Base-by-base conservation (phyloP, 2,113 vertebrate species). In the Lepus timidus region DNA sequence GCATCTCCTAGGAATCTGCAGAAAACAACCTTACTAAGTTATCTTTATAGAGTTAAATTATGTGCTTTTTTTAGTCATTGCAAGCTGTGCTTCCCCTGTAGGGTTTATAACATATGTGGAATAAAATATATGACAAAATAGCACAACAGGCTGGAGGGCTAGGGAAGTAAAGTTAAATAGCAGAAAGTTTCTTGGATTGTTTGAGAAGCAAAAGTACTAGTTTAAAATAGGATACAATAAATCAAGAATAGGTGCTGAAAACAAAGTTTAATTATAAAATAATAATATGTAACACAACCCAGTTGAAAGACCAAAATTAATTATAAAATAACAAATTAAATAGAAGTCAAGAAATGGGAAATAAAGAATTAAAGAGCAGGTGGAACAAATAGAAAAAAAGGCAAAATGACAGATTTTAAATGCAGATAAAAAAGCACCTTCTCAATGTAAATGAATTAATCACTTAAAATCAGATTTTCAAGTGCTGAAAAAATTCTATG, bases 1-100 rank as follows among this genome's bases (percentile, higher is more conserved):
- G 55, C 31, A 71, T 1, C 91, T 88, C 88, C 84, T 65, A 94
- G 80, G 89, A 95, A 93, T 88, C 94, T 95, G 85, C 84, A 95
- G 89, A 88, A 93, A 82, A 55, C 49, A 82, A 51, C 80, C 89
- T 95, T 68, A 94, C 85, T 91, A 92, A 96, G 58, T 91, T 97
- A 87, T 96, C 73, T 93, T 85, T 61, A 95, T 95, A 76, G 31
- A 96, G 73, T 76, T 78, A 93, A 73, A 68, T 49, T 44, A 82
- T 78, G 36, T 85, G n/a, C 36, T 93, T 94, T 93, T 94, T 94
- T 91, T 79, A 96, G 81, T 85, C 82, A 79, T n/a, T 90, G 44
- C 93, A 95, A 97, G 84, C 94, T 97, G 92, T 96, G 87, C 81
- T 95, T 96, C 39, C 80, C 93, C 90, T 93, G 88, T 81, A 95